Conservation (phyloP, 1,140 invertebrate species). For the Hylaeus anthracinus region DNA sequence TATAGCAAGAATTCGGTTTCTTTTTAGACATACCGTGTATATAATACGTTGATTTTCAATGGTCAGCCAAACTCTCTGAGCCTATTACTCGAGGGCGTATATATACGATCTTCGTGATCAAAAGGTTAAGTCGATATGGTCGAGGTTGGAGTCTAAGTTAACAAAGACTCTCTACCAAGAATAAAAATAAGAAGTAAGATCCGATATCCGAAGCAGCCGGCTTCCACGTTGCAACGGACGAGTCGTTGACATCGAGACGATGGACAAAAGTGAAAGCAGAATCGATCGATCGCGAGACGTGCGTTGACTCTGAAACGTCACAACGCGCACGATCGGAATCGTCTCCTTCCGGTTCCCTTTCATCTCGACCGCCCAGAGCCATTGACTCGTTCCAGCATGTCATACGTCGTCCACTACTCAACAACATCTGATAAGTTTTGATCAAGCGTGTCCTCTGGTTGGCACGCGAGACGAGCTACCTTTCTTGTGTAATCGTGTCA, state of each 20-base stretch:
- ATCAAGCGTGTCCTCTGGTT: conserved; percentile 34
- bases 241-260: conserved; percentile 38
- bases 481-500: conserved; percentile 26
- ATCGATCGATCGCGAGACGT: conserved; percentile 55
- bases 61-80: too few relatives aligned
- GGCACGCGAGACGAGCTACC: conserved; percentile 19
- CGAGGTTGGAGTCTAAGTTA: neutral
- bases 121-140: neutral
- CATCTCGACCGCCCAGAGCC: conserved; percentile 40
- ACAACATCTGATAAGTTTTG: conserved; percentile 55
- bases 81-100: too few relatives aligned
- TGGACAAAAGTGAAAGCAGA: conserved; percentile 57
- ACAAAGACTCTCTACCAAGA: neutral
- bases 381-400: conserved; percentile 41
- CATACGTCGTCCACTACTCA: conserved; percentile 34
- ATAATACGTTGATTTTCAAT: too few relatives aligned
- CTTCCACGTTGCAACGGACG: neutral
- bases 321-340: conserved; percentile 51
- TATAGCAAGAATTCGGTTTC: too few relatives aligned
- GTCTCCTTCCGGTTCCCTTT: conserved; percentile 52
- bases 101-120: neutral
- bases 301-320: conserved; percentile 53
- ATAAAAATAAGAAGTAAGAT: conserved; percentile 27
- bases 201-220: conserved; percentile 1
- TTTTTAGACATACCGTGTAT: too few relatives aligned